phyloP scores from a whole-genome alignment of 2,113 vertebrate genomes.

The Halcyon senegalensis region DNA sequence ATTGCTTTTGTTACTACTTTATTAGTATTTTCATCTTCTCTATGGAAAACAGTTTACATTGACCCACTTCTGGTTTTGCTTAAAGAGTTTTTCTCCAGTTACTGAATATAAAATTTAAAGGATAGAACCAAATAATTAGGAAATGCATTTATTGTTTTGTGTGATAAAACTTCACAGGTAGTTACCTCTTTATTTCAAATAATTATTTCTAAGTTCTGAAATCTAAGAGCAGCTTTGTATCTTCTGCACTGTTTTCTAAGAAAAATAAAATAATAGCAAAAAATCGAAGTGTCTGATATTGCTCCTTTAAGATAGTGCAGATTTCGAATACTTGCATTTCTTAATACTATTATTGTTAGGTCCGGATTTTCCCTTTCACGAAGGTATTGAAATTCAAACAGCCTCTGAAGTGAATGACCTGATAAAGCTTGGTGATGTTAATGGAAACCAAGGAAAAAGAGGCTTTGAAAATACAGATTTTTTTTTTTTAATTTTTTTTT shows the following conservation, averaged over 20 bases:
- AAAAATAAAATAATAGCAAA: not conserved
- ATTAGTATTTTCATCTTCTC: conserved; percentile 72
- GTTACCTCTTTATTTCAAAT: not conserved
- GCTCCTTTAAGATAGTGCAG: not conserved
- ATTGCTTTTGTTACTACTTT: conserved; percentile 70
- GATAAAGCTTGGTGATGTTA: not conserved
- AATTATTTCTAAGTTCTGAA: not conserved
- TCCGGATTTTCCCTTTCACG: not conserved
- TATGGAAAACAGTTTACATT: conserved; percentile 77
- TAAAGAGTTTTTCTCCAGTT: conserved; percentile 61
- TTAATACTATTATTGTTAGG: not conserved
- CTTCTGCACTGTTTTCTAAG: not conserved
- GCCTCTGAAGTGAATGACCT: not conserved
- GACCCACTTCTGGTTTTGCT: conserved; percentile 56
- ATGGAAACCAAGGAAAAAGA: not conserved
- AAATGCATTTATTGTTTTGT: not conserved
- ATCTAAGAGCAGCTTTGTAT: not conserved
- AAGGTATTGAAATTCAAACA: not conserved
- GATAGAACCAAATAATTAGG: conserved; percentile 49
- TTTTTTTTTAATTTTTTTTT: not conserved
- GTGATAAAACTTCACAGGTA: not conserved
- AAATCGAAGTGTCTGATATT: not conserved
- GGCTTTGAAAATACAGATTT: not conserved
- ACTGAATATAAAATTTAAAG: conserved; percentile 34
- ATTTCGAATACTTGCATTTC: not conserved